Base-by-base conservation (phyloP, 2,113 vertebrate species). In the Cervus canadensis region DNA sequence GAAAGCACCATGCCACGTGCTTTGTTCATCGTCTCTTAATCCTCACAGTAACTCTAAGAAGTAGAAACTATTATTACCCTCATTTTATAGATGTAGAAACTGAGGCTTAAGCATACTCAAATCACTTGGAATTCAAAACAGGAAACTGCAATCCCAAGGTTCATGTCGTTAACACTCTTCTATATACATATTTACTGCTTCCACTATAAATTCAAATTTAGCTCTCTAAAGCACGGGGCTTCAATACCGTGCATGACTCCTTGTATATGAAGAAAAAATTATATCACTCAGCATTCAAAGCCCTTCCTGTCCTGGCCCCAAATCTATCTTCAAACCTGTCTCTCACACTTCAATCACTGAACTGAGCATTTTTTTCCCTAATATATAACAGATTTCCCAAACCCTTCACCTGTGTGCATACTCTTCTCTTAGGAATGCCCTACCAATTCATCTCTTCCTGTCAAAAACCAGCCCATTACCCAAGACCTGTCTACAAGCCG, bases 111-210 rank as follows among this genome's bases (percentile, higher is more conserved):
- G 25, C 28, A 28, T 64, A 83, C 54, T 90, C 52, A 87, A 90
- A 43, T 89, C 71, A 91, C 45, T 33, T 56, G 82, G 52, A 74
- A 92, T 94, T 96, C 79, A 98, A 92, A 83, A 23, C 56, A 92
- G 45, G 21, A 64, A 10, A 79, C 17, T 90, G 14, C 79, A 15
- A 62, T 59, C 78, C 59, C 89, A 95, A 21, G 36, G 48, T 26
- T 87, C 71, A 82, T 17, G 16, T 26, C 60, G 30, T 89, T 87
- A 76, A 89, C 19, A 43, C 11, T 45, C 9, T 64, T 40, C 48
- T 76, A 36, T 40, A 54, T 7, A 91, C 13, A 62, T 21, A 81
- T 7, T 11, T 17, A 28, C 15, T n/a, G 23, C 26, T 78, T 94
- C 90, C 71, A 45, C 17, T 50, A 12, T 71, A 36, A 94, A 56